Conservation (phyloP, 2,888 invertebrate genomes). For the Apantesis nais region DNA sequence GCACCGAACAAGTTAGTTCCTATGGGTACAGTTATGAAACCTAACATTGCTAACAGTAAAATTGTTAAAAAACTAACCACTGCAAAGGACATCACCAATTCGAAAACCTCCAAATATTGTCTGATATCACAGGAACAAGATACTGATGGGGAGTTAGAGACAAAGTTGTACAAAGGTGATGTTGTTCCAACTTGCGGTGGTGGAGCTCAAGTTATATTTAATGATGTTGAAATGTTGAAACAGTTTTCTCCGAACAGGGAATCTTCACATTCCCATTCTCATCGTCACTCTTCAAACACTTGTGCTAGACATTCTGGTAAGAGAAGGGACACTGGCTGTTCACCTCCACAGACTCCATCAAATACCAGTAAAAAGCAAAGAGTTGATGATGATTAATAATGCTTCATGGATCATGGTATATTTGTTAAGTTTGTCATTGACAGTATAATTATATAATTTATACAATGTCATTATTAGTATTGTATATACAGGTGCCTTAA, state of each 20-base stretch:
- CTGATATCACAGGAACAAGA: slow-evolving; percentile 97
- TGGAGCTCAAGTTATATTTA: slow-evolving; percentile 97
- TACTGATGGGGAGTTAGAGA: slow-evolving; percentile 96
- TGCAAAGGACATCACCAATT: slow-evolving; percentile 90
- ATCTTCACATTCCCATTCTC: slow-evolving; percentile 47
- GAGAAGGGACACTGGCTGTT: slow-evolving; percentile 70
- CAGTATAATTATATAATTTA: not conserved
- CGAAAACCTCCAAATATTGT: slow-evolving; percentile 94
- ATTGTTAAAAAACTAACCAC: slow-evolving; percentile 93
- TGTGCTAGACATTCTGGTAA: slow-evolving; percentile 79
- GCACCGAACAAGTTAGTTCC: slow-evolving; percentile 92
- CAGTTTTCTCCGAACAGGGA: slow-evolving; percentile 90
- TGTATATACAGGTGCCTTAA: not conserved
- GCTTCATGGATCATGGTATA: slow-evolving; percentile 7
- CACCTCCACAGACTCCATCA: slow-evolving; percentile 77
- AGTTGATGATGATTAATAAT: slow-evolving; percentile 67
- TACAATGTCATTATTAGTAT: not conserved
- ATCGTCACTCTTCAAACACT: slow-evolving; percentile 59
- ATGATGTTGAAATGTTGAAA: slow-evolving; percentile 95
- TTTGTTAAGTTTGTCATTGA: slow-evolving; percentile 13
- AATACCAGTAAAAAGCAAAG: slow-evolving; percentile 80
- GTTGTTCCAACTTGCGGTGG: slow-evolving; percentile 97
- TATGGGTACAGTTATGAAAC: slow-evolving; percentile 95
- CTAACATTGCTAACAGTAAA: slow-evolving; percentile 92
- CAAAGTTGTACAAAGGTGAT: slow-evolving; percentile 96